Evolutionary conservation across 2,888 invertebrate species (phyloP), one percentile per base, ranked within the genome.

Genomic region (Silvanus unidentatus): DNA sequence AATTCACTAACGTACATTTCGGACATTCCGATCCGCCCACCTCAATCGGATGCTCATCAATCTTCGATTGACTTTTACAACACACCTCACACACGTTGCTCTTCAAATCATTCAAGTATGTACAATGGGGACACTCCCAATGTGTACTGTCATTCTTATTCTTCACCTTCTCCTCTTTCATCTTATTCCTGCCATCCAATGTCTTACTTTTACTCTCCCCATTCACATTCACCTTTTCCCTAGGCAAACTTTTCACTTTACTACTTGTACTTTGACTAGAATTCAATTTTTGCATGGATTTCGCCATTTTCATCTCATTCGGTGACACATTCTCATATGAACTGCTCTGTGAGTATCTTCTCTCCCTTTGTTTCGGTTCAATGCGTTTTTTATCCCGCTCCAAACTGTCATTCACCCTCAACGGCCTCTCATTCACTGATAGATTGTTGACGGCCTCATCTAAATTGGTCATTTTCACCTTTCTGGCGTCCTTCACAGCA

Each of bases 1-100:
- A 77, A 63, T 88, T 88, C 30, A 88, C 85, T 38, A 87, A 73
- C 1, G 88, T 88, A 65, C 88, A 88, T 16, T 79, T 73, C 0
- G 83, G 82, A 54, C 88, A 88, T 64, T 86, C 82, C 39, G 83
- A 75, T 0, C 87, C 87, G 0, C 88, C 87, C 8, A 86, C 81
- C 12, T 81, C 80, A 37, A 87, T 71, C 1, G 84, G 83, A 49
- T 77, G 76, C 15, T 78, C 62, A 10, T 53, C 50, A 10, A 59
- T 56, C 4, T 50, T 49, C 6, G 51, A 53, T 36, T 60, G 60
- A 48, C 68, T 70, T 63, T 85, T 86, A 14, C 82, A 80, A 59
- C 88, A 88, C 78, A 88, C 86, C 50, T 86, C 86, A 63, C 88
- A 88, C 14, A 84, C 82, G 9, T 77, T 76, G 14, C 68, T 66